Percentiles rank a stretch among this genome's conserved stretches.
Conservation (phyloP, 2,888 invertebrate species). For the Arctia plantaginis region DNA sequence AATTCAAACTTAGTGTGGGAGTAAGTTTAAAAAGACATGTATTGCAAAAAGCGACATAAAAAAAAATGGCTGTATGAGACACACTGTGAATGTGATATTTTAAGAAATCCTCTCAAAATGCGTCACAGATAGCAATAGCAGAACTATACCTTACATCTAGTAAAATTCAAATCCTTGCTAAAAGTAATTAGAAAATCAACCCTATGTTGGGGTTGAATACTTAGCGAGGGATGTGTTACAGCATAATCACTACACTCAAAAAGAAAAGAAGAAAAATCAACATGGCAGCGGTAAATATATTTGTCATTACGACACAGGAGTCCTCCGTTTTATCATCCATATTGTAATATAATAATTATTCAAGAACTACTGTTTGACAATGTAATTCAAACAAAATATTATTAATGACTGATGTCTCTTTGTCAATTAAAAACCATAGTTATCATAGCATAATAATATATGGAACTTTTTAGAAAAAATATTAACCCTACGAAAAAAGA, state of each 20-base stretch:
- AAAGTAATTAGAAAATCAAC: not conserved
- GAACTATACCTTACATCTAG: not conserved
- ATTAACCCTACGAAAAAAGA: no score
- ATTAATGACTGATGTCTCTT: not conserved
- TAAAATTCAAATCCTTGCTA: not conserved
- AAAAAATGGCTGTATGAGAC: not conserved
- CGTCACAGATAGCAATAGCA: not conserved
- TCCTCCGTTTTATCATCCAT: slow-evolving; percentile 9
- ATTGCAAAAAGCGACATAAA: not conserved
- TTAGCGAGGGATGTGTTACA: not conserved
- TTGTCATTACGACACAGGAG: not conserved
- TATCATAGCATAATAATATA: not conserved
- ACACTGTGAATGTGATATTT: no score
- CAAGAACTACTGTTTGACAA: not conserved
- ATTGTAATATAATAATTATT: not conserved
- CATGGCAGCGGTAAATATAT: not conserved
- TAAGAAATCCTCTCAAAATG: not conserved
- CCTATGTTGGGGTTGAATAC: not conserved
- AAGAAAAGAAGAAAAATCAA: not conserved
- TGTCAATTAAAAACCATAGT: not conserved
- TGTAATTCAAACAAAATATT: not conserved
- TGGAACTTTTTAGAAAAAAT: not conserved
- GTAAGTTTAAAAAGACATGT: not conserved
- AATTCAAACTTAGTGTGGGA: not conserved
- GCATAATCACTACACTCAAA: slow-evolving; percentile 8